These are phyloP conservation scores for Linyphia triangularis DNA, from an alignment of 2,888 invertebrate genomes.

Conservation along the genomic window DNA sequence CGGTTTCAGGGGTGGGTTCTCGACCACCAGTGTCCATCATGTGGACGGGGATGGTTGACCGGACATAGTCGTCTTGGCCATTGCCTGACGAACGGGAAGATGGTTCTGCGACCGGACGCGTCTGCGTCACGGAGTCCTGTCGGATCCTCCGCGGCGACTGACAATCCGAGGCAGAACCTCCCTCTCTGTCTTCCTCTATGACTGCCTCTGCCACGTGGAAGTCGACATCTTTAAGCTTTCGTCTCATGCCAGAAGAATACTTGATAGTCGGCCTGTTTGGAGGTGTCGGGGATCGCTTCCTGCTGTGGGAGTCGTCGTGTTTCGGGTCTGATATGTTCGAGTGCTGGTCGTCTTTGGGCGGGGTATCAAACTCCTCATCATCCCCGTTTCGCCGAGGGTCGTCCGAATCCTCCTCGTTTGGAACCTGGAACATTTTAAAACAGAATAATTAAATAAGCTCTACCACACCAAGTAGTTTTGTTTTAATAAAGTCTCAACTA, in stretches of 20 bases:
- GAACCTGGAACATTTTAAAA: no score
- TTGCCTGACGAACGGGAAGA: constrained; percentile 16
- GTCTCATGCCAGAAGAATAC: constrained; percentile 44
- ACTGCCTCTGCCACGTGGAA: constrained; percentile 65
- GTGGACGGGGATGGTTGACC: constrained; percentile 65
- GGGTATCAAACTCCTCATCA: constrained; percentile 69
- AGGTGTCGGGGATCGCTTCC: constrained; percentile 54
- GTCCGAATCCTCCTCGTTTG: constrained; percentile 62
- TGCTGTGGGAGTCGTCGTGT: constrained; percentile 20
- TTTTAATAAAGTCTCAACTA: no score
- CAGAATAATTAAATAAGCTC: no score
- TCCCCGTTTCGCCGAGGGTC: constrained; percentile 49
- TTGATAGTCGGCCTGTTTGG: constrained; percentile 36
- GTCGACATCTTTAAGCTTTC: constrained; percentile 65
- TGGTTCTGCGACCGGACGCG: neutral
- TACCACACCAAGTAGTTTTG: no score
- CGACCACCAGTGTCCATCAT: constrained; percentile 60
- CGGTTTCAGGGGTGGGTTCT: constrained; percentile 69
- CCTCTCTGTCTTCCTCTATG: constrained; percentile 69
- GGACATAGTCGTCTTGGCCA: constrained; percentile 42
- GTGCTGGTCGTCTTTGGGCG: constrained; percentile 58
- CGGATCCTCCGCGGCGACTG: constrained; percentile 33
- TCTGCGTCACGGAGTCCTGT: constrained; percentile 70
- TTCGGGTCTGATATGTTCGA: constrained; percentile 57
- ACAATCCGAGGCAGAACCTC: constrained; percentile 56